Evolutionary conservation across 2,113 vertebrate species (phyloP), one percentile per base, ranked within the genome.

Genomic region (Hemicordylus capensis): DNA sequence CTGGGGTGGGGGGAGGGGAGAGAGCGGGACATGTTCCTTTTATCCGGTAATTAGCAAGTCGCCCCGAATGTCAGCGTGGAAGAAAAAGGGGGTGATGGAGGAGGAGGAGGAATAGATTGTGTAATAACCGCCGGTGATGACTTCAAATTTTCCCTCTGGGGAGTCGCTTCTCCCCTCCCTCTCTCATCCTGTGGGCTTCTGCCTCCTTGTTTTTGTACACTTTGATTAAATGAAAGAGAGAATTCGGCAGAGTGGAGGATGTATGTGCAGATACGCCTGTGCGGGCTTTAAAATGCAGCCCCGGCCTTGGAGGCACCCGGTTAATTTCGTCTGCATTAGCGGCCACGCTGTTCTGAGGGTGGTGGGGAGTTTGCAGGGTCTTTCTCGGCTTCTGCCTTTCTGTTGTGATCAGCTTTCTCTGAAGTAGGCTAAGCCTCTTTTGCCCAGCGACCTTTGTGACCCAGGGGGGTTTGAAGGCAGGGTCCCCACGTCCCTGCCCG

Each of bases 61-160:
- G 24, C 46, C 56, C 31, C 1, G 0, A 51, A 59, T n/a, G 0
- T 70, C 26, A 22, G 12, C 5, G 6, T n/a, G 17, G 17, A 20
- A 22, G 48, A 10, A 54, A 44, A 54, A 44, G 51, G 20, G 51
- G 64, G 51, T 15, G 48, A 37, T 19, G 20, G 51, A 51, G 44
- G 20, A 15, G 48, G 48, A 51, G 48, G 48, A 51, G 63, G 24
- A 76, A 76, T 76, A 39, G 72, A 58, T 59, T 67, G 31, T n/a
- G 48, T 44, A 76, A 76, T 76, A 67, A 44, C 37, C 22, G 4
- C 8, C 44, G 72, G 44, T 66, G 72, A 76, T 76, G 24, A 31
- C 64, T 28, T 58, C 24, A 74, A 28, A 67, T 34, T 17, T 28
- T n/a, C 7, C 72, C 82, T 39, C 22, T 1, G 1, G 73, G 72